These are phyloP conservation scores for Pseudococcus viburni DNA, from an alignment of 2,888 invertebrate genomes.

Conservation along the genomic window DNA sequence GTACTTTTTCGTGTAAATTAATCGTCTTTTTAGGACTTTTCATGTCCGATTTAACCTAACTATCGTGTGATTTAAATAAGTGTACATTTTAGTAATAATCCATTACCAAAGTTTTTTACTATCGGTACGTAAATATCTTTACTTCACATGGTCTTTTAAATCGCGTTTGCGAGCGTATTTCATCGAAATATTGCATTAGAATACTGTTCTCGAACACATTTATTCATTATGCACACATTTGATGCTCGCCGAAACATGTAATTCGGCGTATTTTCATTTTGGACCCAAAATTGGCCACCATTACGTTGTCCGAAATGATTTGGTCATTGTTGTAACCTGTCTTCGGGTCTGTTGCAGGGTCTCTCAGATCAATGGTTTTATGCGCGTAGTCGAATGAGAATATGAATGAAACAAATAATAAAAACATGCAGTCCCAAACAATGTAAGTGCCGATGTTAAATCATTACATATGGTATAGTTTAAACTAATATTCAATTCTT, in stretches of 20 bases:
- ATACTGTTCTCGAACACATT: not conserved
- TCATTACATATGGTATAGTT: not conserved
- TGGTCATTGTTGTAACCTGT: slow-evolving; percentile 1
- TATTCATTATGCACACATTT: not conserved
- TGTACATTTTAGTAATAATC: not conserved
- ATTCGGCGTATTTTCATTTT: not conserved
- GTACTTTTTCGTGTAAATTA: not conserved
- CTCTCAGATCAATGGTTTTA: slow-evolving; percentile 9
- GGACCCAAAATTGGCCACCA: not conserved
- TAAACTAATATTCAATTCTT: not conserved
- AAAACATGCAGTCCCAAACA: not conserved
- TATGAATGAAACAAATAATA: slow-evolving; percentile 19
- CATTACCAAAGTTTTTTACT: not conserved
- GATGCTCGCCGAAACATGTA: not conserved
- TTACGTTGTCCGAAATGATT: not conserved
- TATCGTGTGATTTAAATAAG: not conserved
- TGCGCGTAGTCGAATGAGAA: not conserved
- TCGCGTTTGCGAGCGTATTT: not conserved
- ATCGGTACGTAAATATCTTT: not conserved
- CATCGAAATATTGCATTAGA: not conserved
- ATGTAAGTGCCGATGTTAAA: not conserved
- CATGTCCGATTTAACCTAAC: not conserved
- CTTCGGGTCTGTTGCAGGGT: not conserved
- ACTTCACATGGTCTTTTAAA: not conserved
- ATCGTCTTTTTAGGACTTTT: not conserved